These are phyloP conservation scores for Eurystomus glaucurus DNA, from an alignment of 2,797 vertebrate species.

Conservation along the genomic window DNA sequence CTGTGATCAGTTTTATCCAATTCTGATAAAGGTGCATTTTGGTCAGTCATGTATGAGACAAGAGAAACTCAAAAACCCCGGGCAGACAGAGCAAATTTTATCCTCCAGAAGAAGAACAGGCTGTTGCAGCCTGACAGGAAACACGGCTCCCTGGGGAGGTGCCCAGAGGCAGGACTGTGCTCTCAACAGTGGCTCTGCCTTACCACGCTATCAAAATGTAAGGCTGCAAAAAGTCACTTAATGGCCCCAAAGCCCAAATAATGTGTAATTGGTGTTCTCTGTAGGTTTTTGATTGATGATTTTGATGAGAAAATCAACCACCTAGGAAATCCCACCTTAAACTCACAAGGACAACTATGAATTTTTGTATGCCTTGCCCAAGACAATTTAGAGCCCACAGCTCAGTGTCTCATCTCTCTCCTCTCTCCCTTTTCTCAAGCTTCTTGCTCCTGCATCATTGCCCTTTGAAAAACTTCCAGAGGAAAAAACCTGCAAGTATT, in stretches of 20 bases:
- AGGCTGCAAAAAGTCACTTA: neutral
- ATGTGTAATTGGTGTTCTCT: neutral
- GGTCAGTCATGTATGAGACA: neutral
- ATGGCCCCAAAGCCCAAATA: neutral
- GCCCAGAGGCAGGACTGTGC: neutral
- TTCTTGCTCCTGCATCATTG: neutral
- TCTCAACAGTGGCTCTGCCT: neutral
- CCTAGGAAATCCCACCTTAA: neutral
- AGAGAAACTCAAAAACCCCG: neutral
- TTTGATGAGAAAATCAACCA: neutral
- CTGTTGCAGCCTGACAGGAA: conserved; percentile 17
- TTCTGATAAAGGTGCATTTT: neutral
- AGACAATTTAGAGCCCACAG: neutral
- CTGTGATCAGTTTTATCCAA: neutral
- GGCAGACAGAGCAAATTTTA: neutral
- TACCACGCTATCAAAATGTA: neutral
- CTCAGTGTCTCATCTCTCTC: accelerated
- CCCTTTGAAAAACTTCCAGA: neutral
- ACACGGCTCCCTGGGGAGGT: neutral
- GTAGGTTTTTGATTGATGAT: neutral
- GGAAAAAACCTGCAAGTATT: neutral
- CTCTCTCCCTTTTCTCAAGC: neutral
- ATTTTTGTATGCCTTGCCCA: neutral
- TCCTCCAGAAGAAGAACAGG: neutral
- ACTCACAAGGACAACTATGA: neutral